Percentiles rank a stretch among this genome's conserved stretches.
These are phyloP conservation scores for Parapsyche elsis DNA, from an alignment of 1,140 invertebrate genomes.

Conservation along the genomic window DNA sequence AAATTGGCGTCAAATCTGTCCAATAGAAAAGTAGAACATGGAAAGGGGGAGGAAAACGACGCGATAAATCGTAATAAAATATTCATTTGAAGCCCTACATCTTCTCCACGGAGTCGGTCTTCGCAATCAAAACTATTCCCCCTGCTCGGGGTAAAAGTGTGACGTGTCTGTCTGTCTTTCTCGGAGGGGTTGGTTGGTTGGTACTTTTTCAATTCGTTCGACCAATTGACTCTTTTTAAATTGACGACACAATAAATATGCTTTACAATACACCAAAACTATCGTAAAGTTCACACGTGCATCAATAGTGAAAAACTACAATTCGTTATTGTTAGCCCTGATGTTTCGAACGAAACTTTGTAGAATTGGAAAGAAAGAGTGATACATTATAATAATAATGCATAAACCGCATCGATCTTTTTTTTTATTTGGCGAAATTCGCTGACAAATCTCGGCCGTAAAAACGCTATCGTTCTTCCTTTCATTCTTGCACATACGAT, in stretches of 20 bases:
- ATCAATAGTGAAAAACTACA: too few relatives aligned
- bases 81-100: slow-evolving; percentile 31
- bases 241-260: too few relatives aligned
- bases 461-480: not conserved
- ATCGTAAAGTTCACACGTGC: too few relatives aligned
- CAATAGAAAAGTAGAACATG: slow-evolving; percentile 8
- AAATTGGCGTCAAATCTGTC: not conserved
- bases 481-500: not conserved
- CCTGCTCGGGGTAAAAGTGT: not conserved
- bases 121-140: slow-evolving; percentile 35
- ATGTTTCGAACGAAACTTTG: too few relatives aligned
- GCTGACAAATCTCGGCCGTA: not conserved
- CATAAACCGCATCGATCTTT: too few relatives aligned
- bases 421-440: not conserved
- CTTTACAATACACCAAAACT: too few relatives aligned
- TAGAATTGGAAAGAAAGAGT: too few relatives aligned
- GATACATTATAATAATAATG: too few relatives aligned
- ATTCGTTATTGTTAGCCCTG: too few relatives aligned
- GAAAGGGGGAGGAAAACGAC: slow-evolving; percentile 36
- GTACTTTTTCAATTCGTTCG: too few relatives aligned
- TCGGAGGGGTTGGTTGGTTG: too few relatives aligned
- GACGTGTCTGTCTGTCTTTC: not conserved
- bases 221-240: too few relatives aligned
- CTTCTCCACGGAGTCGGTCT: not conserved
- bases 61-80: slow-evolving; percentile 48